Percentiles rank a stretch among this genome's conserved stretches.
Evolutionary conservation across 2,888 invertebrate species (phyloP).

Genomic region (Theristus sp.): DNA sequence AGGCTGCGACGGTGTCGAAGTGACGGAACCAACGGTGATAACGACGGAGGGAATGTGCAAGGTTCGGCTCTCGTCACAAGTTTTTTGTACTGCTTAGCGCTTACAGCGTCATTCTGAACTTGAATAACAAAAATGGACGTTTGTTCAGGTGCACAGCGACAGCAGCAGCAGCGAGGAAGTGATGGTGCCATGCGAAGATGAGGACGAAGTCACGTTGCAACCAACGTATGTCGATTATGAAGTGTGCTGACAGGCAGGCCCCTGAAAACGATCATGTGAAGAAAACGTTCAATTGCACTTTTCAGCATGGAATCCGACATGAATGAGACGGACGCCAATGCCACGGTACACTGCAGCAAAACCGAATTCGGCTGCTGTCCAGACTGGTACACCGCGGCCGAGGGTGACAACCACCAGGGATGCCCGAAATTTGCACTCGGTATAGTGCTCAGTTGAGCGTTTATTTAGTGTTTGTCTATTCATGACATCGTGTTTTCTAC

Average conservation of each 20-base stretch:
- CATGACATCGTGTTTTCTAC: too few species aligned
- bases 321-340: slow-evolving; percentile 8
- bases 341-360: slow-evolving; percentile 23
- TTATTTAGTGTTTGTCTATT: too few species aligned
- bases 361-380: slow-evolving; percentile 29
- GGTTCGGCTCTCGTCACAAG: not conserved
- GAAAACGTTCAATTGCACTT: too few species aligned
- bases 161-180: slow-evolving; percentile 17
- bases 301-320: not conserved
- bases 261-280: too few species aligned
- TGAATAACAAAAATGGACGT: not conserved
- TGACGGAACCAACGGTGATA: not conserved
- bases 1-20: not conserved
- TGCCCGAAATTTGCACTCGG: slow-evolving; percentile 21
- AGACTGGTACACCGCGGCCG: slow-evolving; percentile 28
- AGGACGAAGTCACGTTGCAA: slow-evolving; percentile 10
- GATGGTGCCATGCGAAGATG: slow-evolving; percentile 13
- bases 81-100: not conserved
- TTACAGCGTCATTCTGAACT: slow-evolving; percentile 1
- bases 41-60: not conserved
- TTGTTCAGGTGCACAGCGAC: slow-evolving; percentile 11
- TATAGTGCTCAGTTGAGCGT: too few species aligned
- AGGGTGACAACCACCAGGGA: slow-evolving; percentile 21
- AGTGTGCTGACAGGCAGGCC: too few species aligned
- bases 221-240: too few species aligned